Evolutionary conservation across 2,888 invertebrate species (phyloP), one percentile per base, ranked within the genome.

Genomic region (Diarsia dahlii): DNA sequence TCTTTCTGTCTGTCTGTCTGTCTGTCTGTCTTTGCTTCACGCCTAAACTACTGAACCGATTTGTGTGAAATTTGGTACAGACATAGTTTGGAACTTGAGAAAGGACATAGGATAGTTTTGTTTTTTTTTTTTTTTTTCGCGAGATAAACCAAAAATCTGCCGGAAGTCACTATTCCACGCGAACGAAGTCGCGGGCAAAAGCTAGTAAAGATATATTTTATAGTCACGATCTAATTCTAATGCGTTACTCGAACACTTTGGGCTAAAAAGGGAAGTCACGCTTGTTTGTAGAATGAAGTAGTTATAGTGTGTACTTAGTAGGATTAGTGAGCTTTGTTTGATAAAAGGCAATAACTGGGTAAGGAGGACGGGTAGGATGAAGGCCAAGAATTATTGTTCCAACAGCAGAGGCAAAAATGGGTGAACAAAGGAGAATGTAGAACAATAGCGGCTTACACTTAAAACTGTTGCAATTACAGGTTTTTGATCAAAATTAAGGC

Each of bases 211-310:
- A 28, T 28, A 28, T 80, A 74, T 78, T 74, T 83, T 56, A 23
- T 9, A 83, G 84, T 74, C 71, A 79, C 71, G 70, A 80, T 64
- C 46, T 48, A 28, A 15, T 64, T 64, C 23, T 58, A n/a, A 13
- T 64, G 23, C 54, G 58, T 66, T 39, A 39, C 8, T 39, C 48
- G 9, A 68, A 64, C 73, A 71, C 74, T 73, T 52, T 4, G 34
- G 23, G 34, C 68, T 58, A 45, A 39, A 68, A 74, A 74, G 20
- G 45, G 78, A 46, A 78, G 54, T 81, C 83, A 70, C 70, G 67
- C 62, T 23, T 72, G n/a, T 58, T 78, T 39, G 46, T 70, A 63
- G 56, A 71, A 64, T 70, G 23, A 39, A 62, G 23, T 12, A 28
- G 50, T 23, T 39, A 34, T 62, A 9, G 60, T 39, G 39, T 12